phyloP scores from a whole-genome alignment of 2,113 vertebrate species.

The Dipodomys spectabilis region DNA sequence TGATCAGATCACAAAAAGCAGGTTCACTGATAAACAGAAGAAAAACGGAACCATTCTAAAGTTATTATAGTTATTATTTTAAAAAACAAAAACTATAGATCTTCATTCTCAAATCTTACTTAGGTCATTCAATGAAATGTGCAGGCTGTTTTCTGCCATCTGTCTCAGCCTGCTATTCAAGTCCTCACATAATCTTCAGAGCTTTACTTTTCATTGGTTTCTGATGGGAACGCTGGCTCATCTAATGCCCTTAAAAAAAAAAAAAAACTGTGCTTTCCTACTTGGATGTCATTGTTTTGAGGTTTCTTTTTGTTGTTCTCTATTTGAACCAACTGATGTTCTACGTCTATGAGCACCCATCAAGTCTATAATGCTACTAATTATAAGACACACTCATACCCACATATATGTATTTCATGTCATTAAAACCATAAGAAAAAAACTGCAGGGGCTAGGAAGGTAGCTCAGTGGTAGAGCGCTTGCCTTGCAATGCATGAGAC shows the following conservation, averaged over 20 bases:
- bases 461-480: too few relatives aligned
- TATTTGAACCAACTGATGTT: background rate
- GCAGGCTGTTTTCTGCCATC: background rate
- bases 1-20: background rate
- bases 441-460: background rate
- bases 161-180: background rate
- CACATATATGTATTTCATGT: background rate
- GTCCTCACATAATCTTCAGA: background rate
- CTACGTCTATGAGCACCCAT: background rate
- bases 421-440: background rate
- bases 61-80: background rate
- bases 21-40: background rate
- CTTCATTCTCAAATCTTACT: background rate
- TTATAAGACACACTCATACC: background rate
- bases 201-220: background rate
- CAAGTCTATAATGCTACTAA: slow-evolving; percentile 10
- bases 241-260: background rate
- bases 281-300: background rate
- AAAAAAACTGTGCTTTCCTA: background rate
- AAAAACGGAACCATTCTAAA: background rate
- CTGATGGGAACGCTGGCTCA: background rate
- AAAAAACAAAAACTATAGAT: background rate
- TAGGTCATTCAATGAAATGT: background rate
- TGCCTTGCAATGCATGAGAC: too few relatives aligned
- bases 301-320: background rate